phyloP scores from a whole-genome alignment of 2,888 invertebrate species.

The Hydroisotoma schaefferi region DNA sequence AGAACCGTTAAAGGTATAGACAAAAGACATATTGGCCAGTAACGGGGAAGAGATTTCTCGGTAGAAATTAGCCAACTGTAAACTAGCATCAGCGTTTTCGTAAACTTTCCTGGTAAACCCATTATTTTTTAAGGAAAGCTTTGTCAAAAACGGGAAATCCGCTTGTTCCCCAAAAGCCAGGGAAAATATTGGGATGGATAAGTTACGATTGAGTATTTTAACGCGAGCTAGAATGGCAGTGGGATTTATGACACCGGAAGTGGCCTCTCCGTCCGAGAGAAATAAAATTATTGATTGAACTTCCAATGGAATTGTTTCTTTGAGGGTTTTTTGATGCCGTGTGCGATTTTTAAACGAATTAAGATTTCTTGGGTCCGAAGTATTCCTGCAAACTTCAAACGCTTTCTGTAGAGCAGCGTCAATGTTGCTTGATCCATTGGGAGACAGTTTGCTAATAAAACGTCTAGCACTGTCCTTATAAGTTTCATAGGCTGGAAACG shows the following conservation, averaged over 20 bases:
- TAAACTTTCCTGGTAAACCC: slow-evolving; percentile 70
- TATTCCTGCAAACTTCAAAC: slow-evolving; percentile 17
- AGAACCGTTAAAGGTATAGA: neutral
- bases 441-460: slow-evolving; percentile 23
- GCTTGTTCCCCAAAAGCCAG: slow-evolving; percentile 70
- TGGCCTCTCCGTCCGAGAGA: slow-evolving; percentile 53
- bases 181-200: slow-evolving; percentile 59
- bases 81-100: slow-evolving; percentile 65
- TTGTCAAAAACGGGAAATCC: slow-evolving; percentile 64
- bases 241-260: slow-evolving; percentile 49
- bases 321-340: neutral
- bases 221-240: slow-evolving; percentile 42
- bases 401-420: slow-evolving; percentile 22
- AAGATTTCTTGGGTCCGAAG: neutral
- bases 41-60: slow-evolving; percentile 65
- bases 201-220: slow-evolving; percentile 11
- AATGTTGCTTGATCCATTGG: slow-evolving; percentile 31
- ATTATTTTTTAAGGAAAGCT: slow-evolving; percentile 62
- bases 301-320: slow-evolving; percentile 14
- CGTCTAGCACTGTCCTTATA: slow-evolving; percentile 17
- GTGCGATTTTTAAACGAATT: no score
- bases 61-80: slow-evolving; percentile 66
- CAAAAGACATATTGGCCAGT: slow-evolving; percentile 55
- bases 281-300: slow-evolving; percentile 50
- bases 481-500: slow-evolving; percentile 18